Percentiles rank a stretch among this genome's conserved stretches.
Evolutionary conservation across 2,888 invertebrate genomes (phyloP).

Genomic region (Ecliptopera silaceata): DNA sequence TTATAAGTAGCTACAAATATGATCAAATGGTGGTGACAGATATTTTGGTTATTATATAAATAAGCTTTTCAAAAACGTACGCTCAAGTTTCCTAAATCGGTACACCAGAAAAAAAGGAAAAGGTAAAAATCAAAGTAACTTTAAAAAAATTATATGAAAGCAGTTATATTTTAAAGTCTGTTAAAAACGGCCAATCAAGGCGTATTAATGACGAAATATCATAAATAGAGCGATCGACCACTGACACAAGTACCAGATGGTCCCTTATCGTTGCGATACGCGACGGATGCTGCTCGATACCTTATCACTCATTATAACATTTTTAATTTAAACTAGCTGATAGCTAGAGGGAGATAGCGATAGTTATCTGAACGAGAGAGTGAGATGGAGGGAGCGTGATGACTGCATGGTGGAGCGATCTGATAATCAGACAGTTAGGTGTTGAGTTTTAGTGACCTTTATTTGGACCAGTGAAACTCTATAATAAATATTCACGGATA

Average conservation of each 20-base stretch:
- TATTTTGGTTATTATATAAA: too few species aligned
- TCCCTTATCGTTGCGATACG: conserved; percentile 59
- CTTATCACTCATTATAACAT: conserved; percentile 62
- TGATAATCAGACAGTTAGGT: conserved; percentile 43
- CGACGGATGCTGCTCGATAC: conserved; percentile 70
- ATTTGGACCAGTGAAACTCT: conserved; percentile 28
- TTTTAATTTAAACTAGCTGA: conserved; percentile 66
- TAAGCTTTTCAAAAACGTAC: too few species aligned
- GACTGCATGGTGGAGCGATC: conserved; percentile 60
- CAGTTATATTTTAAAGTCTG: too few species aligned
- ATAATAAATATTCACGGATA: too few species aligned
- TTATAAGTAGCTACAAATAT: too few species aligned
- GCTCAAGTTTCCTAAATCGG: too few species aligned
- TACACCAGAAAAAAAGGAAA: too few species aligned
- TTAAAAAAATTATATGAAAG: too few species aligned
- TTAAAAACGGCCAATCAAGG: neutral
- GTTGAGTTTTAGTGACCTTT: conserved; percentile 45
- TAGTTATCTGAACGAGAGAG: conserved; percentile 46
- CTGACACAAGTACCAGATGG: conserved; percentile 69
- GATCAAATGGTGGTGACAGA: too few species aligned
- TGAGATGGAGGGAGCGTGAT: conserved; percentile 62
- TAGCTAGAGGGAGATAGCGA: conserved; percentile 53
- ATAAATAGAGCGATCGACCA: conserved; percentile 51
- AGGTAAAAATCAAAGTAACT: too few species aligned
- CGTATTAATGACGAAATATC: conserved; percentile 34